Base-by-base conservation (phyloP, 2,888 invertebrate species). In the Carterocephalus palaemon region DNA sequence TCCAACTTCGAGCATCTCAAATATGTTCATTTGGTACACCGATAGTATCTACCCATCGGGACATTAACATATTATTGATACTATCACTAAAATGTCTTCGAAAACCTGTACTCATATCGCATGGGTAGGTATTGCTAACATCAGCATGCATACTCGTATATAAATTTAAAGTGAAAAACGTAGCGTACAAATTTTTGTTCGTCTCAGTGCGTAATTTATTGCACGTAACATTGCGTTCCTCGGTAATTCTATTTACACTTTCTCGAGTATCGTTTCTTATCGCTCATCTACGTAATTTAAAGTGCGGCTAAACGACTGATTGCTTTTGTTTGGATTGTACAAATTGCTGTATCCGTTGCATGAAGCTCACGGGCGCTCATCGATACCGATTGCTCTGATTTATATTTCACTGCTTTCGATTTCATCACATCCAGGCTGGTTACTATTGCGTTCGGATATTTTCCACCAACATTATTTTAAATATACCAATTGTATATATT, bases 251-350 rank as follows among this genome's bases (percentile, higher is more conserved):
- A 62, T 60, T 63, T 62, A 54, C 58, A 62, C 60, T 56, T 54
- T 59, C 54, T 52, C 55, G 45, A 52, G 53, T 51, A 53, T 54
- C 56, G 57, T 53, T 53, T 23, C 60, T 67, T 82, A 84, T 84
- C 84, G 70, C n/a, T 45, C 51, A 84, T 84, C 84, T 76, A 74
- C 70, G 77, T 77, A 78, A 79, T 79, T 75, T 71, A 74, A 67
- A 78, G 68, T 69, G 72, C 72, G 64, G 66, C 63, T 68, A 70
- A 66, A 64, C 59, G 50, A 64, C 67, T 78, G 78, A 80, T 77
- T 81, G 76, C 81, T 81, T 79, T 80, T 59, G 56, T 62, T 60
- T 52, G 54, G 50, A 50, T 51, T 36, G 51, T 49, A 61, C 63
- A 63, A 74, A 77, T 77, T 74, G 67, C 72, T 64, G 65, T 76